Percentiles rank a stretch among this genome's conserved stretches.
These are phyloP conservation scores for Callocephalon fimbriatum DNA, from an alignment of 2,113 vertebrate genomes.

Conservation along the genomic window DNA sequence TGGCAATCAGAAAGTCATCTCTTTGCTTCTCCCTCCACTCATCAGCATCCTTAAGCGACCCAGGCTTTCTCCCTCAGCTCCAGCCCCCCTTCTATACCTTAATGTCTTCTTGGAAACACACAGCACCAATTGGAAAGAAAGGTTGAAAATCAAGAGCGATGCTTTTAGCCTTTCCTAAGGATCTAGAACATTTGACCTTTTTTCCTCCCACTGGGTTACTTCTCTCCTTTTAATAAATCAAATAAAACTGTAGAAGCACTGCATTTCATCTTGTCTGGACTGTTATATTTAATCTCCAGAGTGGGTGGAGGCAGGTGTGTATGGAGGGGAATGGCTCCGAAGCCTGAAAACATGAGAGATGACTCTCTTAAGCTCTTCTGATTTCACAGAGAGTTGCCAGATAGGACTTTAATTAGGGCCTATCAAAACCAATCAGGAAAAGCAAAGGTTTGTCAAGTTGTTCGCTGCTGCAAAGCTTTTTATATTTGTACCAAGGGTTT, in stretches of 20 bases:
- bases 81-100: neutral
- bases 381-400: slow-evolving; percentile 25
- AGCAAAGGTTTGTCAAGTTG: slow-evolving; percentile 17
- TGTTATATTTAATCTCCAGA: slow-evolving; percentile 30
- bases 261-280: slow-evolving; percentile 58
- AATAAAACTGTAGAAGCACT: slow-evolving; percentile 43
- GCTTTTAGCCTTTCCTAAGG: neutral
- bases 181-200: neutral
- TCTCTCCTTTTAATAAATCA: slow-evolving; percentile 66
- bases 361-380: slow-evolving; percentile 55
- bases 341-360: slow-evolving; percentile 52
- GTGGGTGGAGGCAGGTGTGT: slow-evolving; percentile 22
- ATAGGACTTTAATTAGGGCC: slow-evolving; percentile 55
- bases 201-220: slow-evolving; percentile 25
- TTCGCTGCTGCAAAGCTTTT: neutral
- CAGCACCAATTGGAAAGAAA: neutral
- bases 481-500: neutral
- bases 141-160: neutral
- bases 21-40: neutral
- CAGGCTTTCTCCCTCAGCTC: neutral
- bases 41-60: neutral
- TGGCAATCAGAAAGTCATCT: neutral
- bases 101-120: neutral
- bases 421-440: slow-evolving; percentile 56
- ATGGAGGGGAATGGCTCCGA: neutral